These are phyloP conservation scores for Trididemnum clinides DNA, from an alignment of 23 tunicate species.

Conservation along the genomic window DNA sequence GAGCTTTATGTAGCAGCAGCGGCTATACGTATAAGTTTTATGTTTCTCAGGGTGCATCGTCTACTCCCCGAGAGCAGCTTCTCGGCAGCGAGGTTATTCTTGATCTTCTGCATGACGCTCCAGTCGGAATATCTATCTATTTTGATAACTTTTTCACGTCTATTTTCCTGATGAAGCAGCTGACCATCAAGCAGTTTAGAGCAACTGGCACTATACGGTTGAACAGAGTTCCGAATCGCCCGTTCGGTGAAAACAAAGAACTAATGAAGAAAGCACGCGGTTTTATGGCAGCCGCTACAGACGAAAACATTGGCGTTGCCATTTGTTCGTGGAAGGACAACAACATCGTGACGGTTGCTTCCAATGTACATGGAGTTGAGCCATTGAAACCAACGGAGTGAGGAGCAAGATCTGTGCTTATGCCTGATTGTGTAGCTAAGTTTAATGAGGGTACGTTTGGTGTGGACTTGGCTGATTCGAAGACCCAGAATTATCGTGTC, in stretches of 20 bases:
- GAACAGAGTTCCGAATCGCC: background rate
- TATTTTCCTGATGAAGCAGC: background rate
- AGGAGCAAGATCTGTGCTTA: background rate
- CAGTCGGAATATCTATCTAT: background rate
- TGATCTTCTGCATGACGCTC: background rate
- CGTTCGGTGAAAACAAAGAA: background rate
- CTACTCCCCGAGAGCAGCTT: background rate
- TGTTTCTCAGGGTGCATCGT: slow-evolving; percentile 1
- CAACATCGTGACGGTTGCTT: background rate
- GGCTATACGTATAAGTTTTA: slow-evolving; percentile 4
- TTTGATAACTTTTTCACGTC: background rate
- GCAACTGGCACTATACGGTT: background rate
- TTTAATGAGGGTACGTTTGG: background rate
- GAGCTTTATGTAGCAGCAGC: background rate
- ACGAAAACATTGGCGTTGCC: background rate
- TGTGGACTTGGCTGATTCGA: slow-evolving; percentile 1
- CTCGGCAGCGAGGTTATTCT: slow-evolving; percentile 1
- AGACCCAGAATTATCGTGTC: background rate
- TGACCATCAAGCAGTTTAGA: background rate
- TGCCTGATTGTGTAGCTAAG: background rate
- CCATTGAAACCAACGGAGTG: background rate
- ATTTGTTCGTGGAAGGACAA: background rate
- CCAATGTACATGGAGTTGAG: background rate
- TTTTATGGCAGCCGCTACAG: background rate
- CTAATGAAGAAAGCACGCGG: background rate